Percentiles rank a stretch among this genome's conserved stretches.
Evolutionary conservation across 2,888 invertebrate species (phyloP).

Genomic region (Cordilura impudica): DNA sequence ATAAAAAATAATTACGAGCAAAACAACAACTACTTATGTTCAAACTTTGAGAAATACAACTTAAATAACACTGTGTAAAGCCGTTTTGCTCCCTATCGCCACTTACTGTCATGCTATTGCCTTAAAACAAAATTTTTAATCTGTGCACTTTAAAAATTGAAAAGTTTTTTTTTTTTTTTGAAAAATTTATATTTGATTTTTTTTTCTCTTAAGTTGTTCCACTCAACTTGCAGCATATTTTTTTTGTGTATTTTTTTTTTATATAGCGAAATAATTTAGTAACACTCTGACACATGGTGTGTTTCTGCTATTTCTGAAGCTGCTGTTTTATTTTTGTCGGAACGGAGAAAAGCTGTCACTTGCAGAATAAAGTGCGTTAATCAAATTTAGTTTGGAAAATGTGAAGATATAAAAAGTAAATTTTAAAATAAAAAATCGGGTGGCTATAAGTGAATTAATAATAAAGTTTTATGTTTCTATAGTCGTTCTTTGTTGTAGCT

Average conservation of each 20-base stretch:
- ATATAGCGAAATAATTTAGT: background rate
- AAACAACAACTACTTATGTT: too few relatives aligned
- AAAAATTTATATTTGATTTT: background rate
- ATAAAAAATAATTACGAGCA: too few relatives aligned
- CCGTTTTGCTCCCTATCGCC: too few relatives aligned
- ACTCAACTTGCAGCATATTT: background rate
- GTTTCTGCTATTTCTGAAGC: conserved; percentile 13
- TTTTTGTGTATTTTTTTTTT: background rate
- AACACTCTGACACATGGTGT: conserved; percentile 40
- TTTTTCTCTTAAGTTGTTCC: conserved; percentile 4
- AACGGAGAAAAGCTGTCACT: conserved; percentile 54
- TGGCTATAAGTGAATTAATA: conserved; percentile 54
- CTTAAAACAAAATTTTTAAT: conserved; percentile 20
- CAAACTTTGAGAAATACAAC: too few relatives aligned
- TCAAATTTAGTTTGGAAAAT: conserved; percentile 58
- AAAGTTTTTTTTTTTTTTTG: conserved; percentile 26
- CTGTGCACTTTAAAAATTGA: conserved; percentile 24
- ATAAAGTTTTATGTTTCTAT: conserved; percentile 43
- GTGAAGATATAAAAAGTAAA: conserved; percentile 17
- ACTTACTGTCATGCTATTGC: background rate
- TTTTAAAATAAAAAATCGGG: conserved; percentile 27
- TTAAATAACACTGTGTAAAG: too few relatives aligned
- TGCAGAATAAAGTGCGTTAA: conserved; percentile 60
- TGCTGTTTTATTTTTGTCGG: background rate
- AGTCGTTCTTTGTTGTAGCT: background rate